phyloP scores from a whole-genome alignment of 2,113 vertebrate genomes.

The Tricholaema leucomelas region DNA sequence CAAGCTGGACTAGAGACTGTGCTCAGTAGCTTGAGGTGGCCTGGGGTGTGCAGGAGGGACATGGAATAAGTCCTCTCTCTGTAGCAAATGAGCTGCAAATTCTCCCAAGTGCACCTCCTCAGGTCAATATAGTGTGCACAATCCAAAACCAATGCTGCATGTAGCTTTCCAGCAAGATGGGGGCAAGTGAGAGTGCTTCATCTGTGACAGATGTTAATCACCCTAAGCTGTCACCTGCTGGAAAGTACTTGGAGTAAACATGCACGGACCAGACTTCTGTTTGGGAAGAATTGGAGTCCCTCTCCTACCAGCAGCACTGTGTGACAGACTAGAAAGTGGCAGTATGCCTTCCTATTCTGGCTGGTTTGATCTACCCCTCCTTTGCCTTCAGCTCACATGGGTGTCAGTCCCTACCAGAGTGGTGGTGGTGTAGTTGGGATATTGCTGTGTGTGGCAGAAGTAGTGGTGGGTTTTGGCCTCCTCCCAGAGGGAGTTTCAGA shows the following conservation, averaged over 20 bases:
- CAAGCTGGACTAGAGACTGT: neutral
- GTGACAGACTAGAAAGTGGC: rapidly evolving
- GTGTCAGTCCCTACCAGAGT: neutral
- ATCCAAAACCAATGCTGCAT: neutral
- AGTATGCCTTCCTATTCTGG: neutral
- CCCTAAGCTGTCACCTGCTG: neutral
- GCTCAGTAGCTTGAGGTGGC: neutral
- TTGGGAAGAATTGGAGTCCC: neutral
- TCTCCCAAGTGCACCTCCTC: neutral
- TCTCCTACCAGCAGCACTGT: neutral
- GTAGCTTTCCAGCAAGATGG: neutral
- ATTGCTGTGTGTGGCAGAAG: neutral
- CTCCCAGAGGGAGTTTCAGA: neutral
- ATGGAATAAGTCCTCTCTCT: neutral
- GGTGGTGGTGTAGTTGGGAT: neutral
- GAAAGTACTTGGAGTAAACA: neutral
- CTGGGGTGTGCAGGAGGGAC: neutral
- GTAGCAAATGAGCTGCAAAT: rapidly evolving
- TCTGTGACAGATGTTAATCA: neutral
- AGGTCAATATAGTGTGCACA: rapidly evolving
- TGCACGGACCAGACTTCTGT: neutral
- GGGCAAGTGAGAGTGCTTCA: neutral
- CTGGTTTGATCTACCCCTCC: neutral
- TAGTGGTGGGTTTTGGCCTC: neutral
- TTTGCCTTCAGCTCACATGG: neutral